phyloP scores from a whole-genome alignment of 1,140 invertebrate genomes.

The Neuroterus valhalla region DNA sequence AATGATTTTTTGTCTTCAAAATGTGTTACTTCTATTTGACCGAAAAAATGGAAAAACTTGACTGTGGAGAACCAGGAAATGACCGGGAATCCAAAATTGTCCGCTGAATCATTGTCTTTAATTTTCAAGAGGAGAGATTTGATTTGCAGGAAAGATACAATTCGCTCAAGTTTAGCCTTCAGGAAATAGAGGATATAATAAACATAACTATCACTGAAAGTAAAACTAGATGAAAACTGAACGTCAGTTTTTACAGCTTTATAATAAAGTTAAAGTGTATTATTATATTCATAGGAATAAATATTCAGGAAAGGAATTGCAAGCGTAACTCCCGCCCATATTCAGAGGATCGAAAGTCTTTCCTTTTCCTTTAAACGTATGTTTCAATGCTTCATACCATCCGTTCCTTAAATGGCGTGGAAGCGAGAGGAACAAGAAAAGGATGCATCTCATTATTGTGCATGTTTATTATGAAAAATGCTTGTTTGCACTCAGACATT shows the following conservation, averaged over 20 bases:
- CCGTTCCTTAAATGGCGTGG: background rate
- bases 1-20: too few species aligned
- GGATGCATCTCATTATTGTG: background rate
- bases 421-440: conserved; percentile 12
- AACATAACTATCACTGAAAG: too few species aligned
- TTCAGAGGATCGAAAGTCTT: background rate
- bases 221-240: background rate
- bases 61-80: too few species aligned
- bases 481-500: background rate
- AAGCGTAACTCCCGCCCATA: conserved; percentile 18
- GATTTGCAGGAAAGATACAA: too few species aligned
- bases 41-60: too few species aligned
- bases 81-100: too few species aligned
- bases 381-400: background rate
- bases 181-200: too few species aligned
- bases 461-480: background rate
- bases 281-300: background rate
- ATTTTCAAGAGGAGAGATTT: background rate
- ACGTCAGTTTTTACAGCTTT: background rate
- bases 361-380: background rate
- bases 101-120: too few species aligned
- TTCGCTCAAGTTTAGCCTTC: too few species aligned
- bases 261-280: background rate
- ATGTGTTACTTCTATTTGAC: too few species aligned
- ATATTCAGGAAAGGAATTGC: conserved; percentile 5